These are phyloP conservation scores for Tyto alba DNA, from an alignment of 2,113 vertebrate species.

Conservation along the genomic window DNA sequence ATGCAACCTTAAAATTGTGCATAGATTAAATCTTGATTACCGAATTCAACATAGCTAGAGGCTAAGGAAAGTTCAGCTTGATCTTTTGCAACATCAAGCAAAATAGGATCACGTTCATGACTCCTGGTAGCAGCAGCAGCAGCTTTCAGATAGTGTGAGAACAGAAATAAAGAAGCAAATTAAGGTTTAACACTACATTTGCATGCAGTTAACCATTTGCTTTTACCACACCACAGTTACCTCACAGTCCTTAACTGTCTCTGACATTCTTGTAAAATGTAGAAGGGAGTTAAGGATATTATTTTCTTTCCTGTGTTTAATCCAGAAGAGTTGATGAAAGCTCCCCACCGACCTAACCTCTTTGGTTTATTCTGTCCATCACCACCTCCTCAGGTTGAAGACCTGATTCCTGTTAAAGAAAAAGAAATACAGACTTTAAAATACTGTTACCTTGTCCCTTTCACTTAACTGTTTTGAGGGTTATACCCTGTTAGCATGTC, in stretches of 20 bases:
- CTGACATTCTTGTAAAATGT: not conserved
- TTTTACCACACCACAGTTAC: not conserved
- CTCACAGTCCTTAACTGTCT: not conserved
- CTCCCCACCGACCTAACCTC: not conserved
- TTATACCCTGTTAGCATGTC: not conserved
- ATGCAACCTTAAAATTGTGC: not conserved
- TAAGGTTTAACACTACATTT: not conserved
- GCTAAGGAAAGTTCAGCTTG: conserved; percentile 14
- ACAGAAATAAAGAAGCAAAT: not conserved
- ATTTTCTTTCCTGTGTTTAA: conserved; percentile 1
- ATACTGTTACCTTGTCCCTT: not conserved
- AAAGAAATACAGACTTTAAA: not conserved
- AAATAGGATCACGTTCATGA: conserved; percentile 7
- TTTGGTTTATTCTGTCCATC: not conserved
- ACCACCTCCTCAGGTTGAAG: not conserved
- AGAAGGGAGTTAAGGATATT: not conserved
- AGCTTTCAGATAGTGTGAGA: not conserved
- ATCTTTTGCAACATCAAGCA: conserved; percentile 40
- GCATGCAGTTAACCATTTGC: conserved; percentile 17
- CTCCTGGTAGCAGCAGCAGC: not conserved
- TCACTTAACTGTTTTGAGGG: not conserved
- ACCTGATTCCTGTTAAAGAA: not conserved
- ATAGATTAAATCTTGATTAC: conserved; percentile 36
- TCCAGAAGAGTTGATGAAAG: not conserved
- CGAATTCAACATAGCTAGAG: conserved; percentile 1